These are phyloP conservation scores for Drosophila sproati DNA, from an alignment of 1,140 invertebrate genomes.

Conservation along the genomic window DNA sequence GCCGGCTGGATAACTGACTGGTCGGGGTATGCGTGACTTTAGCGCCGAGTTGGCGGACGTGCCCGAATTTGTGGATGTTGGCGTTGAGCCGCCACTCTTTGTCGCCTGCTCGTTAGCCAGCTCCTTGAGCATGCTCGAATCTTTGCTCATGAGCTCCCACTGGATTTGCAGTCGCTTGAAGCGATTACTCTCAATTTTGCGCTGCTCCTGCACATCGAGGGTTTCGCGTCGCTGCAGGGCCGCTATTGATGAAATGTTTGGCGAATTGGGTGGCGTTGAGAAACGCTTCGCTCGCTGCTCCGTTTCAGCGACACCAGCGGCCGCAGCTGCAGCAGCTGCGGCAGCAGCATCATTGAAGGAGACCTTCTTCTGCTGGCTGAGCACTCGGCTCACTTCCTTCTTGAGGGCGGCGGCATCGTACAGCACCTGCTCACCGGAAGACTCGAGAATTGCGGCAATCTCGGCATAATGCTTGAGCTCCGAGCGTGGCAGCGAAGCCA, in stretches of 20 bases:
- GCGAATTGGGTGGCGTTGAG: constrained; percentile 89
- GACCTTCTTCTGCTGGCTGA: constrained; percentile 88
- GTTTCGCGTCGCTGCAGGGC: constrained; percentile 64
- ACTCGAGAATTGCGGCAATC: constrained; percentile 88
- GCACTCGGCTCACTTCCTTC: constrained; percentile 89
- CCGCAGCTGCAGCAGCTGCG: constrained; percentile 34
- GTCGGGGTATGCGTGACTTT: constrained; percentile 90
- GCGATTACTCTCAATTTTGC: constrained; percentile 83
- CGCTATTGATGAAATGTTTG: constrained; percentile 88
- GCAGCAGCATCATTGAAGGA: constrained; percentile 85
- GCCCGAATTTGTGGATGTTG: constrained; percentile 81
- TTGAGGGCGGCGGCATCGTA: constrained; percentile 88
- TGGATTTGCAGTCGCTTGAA: constrained; percentile 93
- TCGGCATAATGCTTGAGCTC: constrained; percentile 85
- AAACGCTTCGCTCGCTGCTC: constrained; percentile 80
- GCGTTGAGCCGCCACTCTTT: constrained; percentile 82
- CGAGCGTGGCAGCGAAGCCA: constrained; percentile 77
- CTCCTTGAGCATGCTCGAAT: constrained; percentile 81
- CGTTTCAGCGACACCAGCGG: constrained; percentile 21
- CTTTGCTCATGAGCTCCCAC: constrained; percentile 92
- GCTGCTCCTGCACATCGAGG: constrained; percentile 75
- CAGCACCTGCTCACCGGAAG: constrained; percentile 88
- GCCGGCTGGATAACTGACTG: constrained; percentile 87
- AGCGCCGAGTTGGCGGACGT: constrained; percentile 66
- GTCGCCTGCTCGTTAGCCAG: constrained; percentile 85